Base-by-base conservation (phyloP, 1,140 invertebrate species). In the Drosophila fuyamai region DNA sequence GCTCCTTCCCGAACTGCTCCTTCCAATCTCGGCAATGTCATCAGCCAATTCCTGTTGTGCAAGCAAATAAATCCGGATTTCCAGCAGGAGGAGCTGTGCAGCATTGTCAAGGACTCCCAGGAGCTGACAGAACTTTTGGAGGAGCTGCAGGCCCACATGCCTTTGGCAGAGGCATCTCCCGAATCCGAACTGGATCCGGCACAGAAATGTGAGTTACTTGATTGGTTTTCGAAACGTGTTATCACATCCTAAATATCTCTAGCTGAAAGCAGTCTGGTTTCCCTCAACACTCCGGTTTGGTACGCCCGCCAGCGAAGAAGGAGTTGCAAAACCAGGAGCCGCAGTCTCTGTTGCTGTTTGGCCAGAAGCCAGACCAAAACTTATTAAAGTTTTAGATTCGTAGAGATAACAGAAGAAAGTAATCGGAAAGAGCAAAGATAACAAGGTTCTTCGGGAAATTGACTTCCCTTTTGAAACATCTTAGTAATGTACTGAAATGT, bases 31-130 rank as follows among this genome's bases (percentile, higher is more conserved):
- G 96, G 97, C 57, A 97, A 97, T 90, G 96, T 97, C 36, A 96
- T 98, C 76, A 97, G 96, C 79, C 97, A 97, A 93, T 96, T 98
- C 67, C 93, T 98, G 71, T 93, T 98, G 14, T 97, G 97, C 93
- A 97, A 97, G 92, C 96, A 97, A 89, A 97, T 97, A 77, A 97
- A 96, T 58, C 96, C 96, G 1, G 96, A 98, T 92, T 98, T 98
- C 93, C 96, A 97, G 92, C 95, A 96, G 88, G 97, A 98, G 90
- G 97, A 98, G 92, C 93, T 97, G 7, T 96, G 95, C 93, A 97
- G 96, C 92, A 97, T 98, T 81, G 94, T 94, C 47, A 97, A 97
- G 91, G 97, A 97, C 91, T 96, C 95, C 0, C 95, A 96, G 74
- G 97, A 97, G 81, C 95, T 97, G 67, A 94, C 93, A 0, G 94